phyloP scores from a whole-genome alignment of 2,888 invertebrate species.

The Plusia festucae region DNA sequence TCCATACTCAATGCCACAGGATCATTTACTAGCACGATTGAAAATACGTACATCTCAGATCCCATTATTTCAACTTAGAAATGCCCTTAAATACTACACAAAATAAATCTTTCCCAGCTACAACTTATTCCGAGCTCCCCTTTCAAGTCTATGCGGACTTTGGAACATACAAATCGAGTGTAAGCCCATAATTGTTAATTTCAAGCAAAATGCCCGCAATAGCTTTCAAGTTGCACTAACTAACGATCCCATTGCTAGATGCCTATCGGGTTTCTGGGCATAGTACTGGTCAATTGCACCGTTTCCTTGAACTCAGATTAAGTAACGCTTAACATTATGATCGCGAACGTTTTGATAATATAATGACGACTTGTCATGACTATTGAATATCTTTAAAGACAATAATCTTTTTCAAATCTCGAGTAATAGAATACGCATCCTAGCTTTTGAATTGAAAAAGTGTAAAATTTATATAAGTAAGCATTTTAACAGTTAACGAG shows the following conservation, averaged over 20 bases:
- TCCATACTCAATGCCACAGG: constrained; percentile 28
- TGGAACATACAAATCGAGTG: constrained; percentile 82
- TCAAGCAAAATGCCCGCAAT: constrained; percentile 85
- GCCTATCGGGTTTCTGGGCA: constrained; percentile 87
- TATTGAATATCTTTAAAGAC: background rate
- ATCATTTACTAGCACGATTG: constrained; percentile 39
- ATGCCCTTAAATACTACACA: constrained; percentile 46
- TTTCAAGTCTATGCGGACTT: constrained; percentile 64
- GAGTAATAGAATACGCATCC: no score
- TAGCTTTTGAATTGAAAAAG: no score
- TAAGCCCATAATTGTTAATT: constrained; percentile 87
- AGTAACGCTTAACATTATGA: background rate
- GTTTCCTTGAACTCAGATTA: constrained; percentile 43
- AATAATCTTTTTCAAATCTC: background rate
- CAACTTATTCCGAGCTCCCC: constrained; percentile 64
- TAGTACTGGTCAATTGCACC: constrained; percentile 62
- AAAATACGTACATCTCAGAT: constrained; percentile 38
- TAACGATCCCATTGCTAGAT: constrained; percentile 87
- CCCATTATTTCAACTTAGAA: constrained; percentile 53
- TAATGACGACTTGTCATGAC: background rate
- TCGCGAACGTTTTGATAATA: background rate
- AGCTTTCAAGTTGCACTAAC: constrained; percentile 83
- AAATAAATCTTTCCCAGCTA: constrained; percentile 56
- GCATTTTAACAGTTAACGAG: no score
- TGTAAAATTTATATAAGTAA: no score